These are phyloP conservation scores for Leucosticte australis DNA, from an alignment of 2,113 vertebrate genomes.

Conservation along the genomic window DNA sequence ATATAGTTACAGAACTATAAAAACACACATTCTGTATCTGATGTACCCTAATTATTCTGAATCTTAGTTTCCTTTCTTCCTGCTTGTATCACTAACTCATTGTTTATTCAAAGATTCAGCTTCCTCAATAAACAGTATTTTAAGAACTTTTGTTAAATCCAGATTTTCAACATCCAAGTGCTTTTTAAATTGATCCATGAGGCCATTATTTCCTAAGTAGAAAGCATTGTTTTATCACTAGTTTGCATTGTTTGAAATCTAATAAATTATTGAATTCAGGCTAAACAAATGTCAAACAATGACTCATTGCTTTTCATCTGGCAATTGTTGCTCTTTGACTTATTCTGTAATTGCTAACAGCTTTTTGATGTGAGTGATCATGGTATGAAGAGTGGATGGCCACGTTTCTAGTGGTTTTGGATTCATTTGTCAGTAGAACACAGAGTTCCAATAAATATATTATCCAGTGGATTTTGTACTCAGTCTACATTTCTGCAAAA, in stretches of 20 bases:
- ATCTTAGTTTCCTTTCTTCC: not conserved
- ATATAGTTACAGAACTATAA: not conserved
- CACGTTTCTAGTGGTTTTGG: not conserved
- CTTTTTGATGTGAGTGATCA: slow-evolving; percentile 11
- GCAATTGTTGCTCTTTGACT: slow-evolving; percentile 20
- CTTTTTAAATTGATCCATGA: not conserved
- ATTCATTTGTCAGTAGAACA: not conserved
- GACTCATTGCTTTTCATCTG: slow-evolving; percentile 23
- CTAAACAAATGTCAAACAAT: slow-evolving; percentile 44
- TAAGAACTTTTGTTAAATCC: not conserved
- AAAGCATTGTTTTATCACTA: not conserved
- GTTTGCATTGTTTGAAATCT: slow-evolving; percentile 14
- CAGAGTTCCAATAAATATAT: not conserved
- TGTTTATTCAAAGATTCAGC: not conserved
- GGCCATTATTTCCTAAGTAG: not conserved
- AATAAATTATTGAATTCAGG: not conserved
- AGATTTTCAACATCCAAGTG: not conserved
- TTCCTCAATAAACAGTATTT: not conserved
- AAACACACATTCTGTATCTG: not conserved
- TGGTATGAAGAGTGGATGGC: slow-evolving; percentile 17
- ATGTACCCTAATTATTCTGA: not conserved
- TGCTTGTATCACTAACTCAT: not conserved
- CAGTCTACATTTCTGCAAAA: not conserved
- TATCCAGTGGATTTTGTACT: not conserved
- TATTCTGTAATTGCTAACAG: slow-evolving; percentile 12